These are phyloP conservation scores for Dasysyrphus albostriatus DNA, from an alignment of 2,888 invertebrate species.

Conservation along the genomic window DNA sequence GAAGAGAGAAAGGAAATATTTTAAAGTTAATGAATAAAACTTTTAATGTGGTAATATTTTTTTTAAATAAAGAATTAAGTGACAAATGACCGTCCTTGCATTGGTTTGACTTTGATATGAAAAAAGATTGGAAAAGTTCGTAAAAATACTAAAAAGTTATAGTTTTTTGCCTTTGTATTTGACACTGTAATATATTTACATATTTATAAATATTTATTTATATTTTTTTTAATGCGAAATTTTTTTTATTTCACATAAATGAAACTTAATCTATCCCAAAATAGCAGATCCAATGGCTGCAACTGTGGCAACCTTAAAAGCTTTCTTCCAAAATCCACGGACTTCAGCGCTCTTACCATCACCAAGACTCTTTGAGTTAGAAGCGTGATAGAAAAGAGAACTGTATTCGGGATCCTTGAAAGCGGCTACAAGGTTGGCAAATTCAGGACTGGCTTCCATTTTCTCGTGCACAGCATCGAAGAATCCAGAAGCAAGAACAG, in stretches of 20 bases:
- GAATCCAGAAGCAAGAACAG: not conserved
- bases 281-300: not conserved
- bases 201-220: too few species aligned
- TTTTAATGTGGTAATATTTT: not conserved
- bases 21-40: not conserved
- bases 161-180: too few species aligned
- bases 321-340: constrained; percentile 1
- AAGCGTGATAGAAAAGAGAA: not conserved
- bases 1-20: not conserved
- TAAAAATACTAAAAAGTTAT: too few species aligned
- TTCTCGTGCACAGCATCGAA: constrained; percentile 1
- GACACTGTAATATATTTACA: too few species aligned
- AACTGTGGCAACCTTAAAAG: not conserved
- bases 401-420: constrained; percentile 5
- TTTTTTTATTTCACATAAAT: too few species aligned
- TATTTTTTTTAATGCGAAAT: too few species aligned
- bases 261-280: not conserved
- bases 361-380: not conserved
- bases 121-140: too few species aligned
- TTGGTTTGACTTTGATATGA: too few species aligned
- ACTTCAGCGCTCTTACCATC: not conserved
- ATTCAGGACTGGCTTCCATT: constrained; percentile 24
- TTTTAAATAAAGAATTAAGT: not conserved
- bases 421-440: constrained; percentile 26
- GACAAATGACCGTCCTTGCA: too few species aligned